A percentile compares a stretch with the other conserved stretches of the same genome.
These are phyloP conservation scores for Ichneumon xanthorius DNA, from an alignment of 2,888 invertebrate species.

Conservation along the genomic window DNA sequence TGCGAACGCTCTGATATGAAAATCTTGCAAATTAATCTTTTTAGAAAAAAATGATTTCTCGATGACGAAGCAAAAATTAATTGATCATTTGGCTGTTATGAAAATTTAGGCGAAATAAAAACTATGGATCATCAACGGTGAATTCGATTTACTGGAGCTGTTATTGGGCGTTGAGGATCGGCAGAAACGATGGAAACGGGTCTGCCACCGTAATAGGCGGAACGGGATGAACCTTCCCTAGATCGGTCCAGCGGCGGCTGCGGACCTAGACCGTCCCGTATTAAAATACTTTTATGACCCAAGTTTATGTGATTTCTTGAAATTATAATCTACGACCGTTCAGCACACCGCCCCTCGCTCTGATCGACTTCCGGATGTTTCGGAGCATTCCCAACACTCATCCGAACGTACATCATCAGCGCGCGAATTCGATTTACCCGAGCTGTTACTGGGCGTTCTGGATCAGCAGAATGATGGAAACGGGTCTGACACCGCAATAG, in stretches of 20 bases:
- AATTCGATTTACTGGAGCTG: slow-evolving; percentile 2
- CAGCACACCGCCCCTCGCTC: no score
- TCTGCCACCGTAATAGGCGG: slow-evolving; percentile 56
- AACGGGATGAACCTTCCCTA: slow-evolving; percentile 56
- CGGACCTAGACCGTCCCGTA: slow-evolving; percentile 14
- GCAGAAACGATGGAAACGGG: slow-evolving; percentile 51
- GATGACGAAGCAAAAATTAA: not conserved
- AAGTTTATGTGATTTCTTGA: no score
- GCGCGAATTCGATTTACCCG: not conserved
- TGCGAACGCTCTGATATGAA: no score
- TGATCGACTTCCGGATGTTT: no score
- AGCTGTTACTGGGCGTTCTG: slow-evolving; percentile 1
- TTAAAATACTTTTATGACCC: no score
- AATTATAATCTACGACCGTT: no score
- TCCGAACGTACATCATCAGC: not conserved
- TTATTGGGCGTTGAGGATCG: slow-evolving; percentile 9
- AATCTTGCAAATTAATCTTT: no score
- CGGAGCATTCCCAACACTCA: not conserved
- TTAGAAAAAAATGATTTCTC: no score
- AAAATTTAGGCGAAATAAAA: not conserved
- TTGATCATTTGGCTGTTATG: not conserved
- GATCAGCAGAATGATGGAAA: slow-evolving; percentile 46
- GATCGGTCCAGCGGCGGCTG: slow-evolving; percentile 28
- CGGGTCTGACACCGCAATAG: slow-evolving; percentile 53
- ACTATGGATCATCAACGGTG: not conserved